Evolutionary conservation across 2,888 invertebrate species (phyloP).

Genomic region (Ophion slaviceki): DNA sequence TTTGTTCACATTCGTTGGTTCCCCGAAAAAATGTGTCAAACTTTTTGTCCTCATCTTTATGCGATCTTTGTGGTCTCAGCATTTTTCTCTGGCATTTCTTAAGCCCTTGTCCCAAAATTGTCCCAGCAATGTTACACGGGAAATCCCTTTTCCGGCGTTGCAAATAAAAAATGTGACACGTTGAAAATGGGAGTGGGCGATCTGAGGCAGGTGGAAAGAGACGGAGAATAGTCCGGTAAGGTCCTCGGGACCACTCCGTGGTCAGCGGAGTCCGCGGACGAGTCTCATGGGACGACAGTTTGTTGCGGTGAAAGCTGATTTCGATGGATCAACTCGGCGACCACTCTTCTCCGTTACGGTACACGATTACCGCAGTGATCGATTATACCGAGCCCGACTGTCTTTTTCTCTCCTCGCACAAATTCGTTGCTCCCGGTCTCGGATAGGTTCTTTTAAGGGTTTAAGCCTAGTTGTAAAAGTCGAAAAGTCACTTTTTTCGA

Average conservation of each 20-base stretch:
- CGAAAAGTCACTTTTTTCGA: no score
- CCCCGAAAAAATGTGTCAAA: no score
- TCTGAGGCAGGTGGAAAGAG: constrained; percentile 11
- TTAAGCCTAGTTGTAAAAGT: no score
- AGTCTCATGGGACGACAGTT: constrained; percentile 61
- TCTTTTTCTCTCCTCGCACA: constrained; percentile 14
- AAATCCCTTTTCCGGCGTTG: neutral
- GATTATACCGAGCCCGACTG: constrained; percentile 37
- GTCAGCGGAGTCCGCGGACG: constrained; percentile 39
- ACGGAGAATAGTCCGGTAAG: constrained; percentile 29
- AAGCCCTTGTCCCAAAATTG: neutral
- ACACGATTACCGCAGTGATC: constrained; percentile 52
- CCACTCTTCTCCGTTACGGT: constrained; percentile 57
- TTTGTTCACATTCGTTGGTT: no score
- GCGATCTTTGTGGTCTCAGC: no score
- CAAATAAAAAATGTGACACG: constrained; percentile 26
- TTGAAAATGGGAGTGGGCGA: constrained; percentile 1
- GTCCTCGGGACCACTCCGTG: constrained; percentile 39
- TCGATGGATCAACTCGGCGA: constrained; percentile 57
- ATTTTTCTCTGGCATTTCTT: no score
- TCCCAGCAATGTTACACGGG: neutral
- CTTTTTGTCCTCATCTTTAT: no score
- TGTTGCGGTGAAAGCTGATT: constrained; percentile 63
- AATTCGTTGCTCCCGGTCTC: constrained; percentile 29
- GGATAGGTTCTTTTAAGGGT: constrained; percentile 4